Base-by-base conservation (phyloP, 2,888 invertebrate species). In the Halocaridina rubra region DNA sequence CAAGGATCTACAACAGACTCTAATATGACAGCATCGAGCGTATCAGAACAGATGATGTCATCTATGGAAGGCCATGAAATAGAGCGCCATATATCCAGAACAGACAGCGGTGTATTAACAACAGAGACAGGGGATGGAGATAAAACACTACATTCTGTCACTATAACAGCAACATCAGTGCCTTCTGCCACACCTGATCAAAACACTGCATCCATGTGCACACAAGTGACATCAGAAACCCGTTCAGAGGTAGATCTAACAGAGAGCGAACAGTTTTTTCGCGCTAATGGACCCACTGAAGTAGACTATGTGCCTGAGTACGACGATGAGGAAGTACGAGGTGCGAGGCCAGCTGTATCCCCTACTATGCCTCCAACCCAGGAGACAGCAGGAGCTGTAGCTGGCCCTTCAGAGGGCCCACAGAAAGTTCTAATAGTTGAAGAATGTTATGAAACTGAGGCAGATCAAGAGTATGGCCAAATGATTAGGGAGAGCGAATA, bases 201-300 rank as follows among this genome's bases (percentile, higher is more conserved):
- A 84, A 92, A 92, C 0, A 90, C 92, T 46, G 91, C 92, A 88
- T 92, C 92, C 88, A 93, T 92, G 10, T 91, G 92, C 86, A 93
- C 93, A 3, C 92, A 93, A 90, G 92, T 93, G 10, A 93, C 92
- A 29, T 92, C 93, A n/a, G 91, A 91, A 88, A 89, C 91, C 19
- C 88, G 86, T 61, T 78, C 74, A 29, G 29, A 82, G 57, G 81
- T 71, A 33, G 72, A 82, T 13, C 64, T 72, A 39, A 82, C 86
- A 53, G 87, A 86, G 32, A 67, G 81, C 71, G 90, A 84, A 87
- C 87, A 88, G 32, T 89, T 89, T 81, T 86, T 89, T 79, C 89
- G 89, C 84, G 88, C 89, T 46, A 92, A 92, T 90, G 92, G 92
- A 13, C 92, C 92, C 77, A 92, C 92, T 69, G 92, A 92, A 90